phyloP scores from a whole-genome alignment of 2,113 vertebrate species.

The Phasianus colchicus region DNA sequence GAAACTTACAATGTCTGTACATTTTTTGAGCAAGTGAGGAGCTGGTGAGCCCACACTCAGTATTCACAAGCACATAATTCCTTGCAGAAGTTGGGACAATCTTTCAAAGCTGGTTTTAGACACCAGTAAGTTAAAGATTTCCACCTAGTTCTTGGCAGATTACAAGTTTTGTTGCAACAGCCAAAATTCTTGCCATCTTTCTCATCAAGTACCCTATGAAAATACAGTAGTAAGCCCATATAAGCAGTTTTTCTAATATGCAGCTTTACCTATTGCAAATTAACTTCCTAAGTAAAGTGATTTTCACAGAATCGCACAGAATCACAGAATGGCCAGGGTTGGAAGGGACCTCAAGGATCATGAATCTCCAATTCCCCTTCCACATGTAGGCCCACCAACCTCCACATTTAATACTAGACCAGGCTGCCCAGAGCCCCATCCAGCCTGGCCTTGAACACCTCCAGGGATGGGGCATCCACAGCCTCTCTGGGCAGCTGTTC shows the following conservation, averaged over 20 bases:
- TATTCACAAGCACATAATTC: neutral
- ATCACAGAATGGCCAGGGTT: too few relatives aligned
- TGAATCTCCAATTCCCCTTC: too few relatives aligned
- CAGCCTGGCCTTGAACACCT: too few relatives aligned
- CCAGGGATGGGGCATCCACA: too few relatives aligned
- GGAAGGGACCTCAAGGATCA: too few relatives aligned
- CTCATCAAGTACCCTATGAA: neutral
- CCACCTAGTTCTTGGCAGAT: neutral
- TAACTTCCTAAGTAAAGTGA: neutral
- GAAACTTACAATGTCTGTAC: neutral
- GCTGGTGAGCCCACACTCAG: neutral
- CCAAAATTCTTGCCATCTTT: neutral
- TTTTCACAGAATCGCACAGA: neutral
- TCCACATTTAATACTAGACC: too few relatives aligned
- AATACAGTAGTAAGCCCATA: neutral
- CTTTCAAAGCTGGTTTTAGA: neutral
- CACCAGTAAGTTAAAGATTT: neutral
- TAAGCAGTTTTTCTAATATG: neutral
- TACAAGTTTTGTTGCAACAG: neutral
- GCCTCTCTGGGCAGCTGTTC: too few relatives aligned
- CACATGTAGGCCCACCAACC: too few relatives aligned
- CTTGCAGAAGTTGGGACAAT: neutral
- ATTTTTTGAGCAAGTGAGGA: neutral
- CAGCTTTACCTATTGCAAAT: neutral
- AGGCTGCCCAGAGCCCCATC: too few relatives aligned